A percentile compares a stretch with the other conserved stretches of the same genome.
Evolutionary conservation across 2,797 vertebrate genomes (phyloP).

Genomic region (Cottoperca gobio): DNA sequence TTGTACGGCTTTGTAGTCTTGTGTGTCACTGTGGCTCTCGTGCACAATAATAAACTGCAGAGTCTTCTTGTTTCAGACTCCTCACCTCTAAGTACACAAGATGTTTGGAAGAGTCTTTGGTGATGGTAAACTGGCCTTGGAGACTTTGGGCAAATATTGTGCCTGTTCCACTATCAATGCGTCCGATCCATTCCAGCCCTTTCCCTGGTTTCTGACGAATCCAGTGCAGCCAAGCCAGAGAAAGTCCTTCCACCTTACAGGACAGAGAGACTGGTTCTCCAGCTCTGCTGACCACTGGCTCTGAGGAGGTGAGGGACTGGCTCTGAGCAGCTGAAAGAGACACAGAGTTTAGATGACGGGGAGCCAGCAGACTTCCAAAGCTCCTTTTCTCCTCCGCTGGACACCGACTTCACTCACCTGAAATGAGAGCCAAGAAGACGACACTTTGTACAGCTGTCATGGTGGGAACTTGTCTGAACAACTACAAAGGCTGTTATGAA

Average conservation of each 20-base stretch:
- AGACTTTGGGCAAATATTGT: conserved; percentile 40
- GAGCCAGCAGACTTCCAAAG: background rate
- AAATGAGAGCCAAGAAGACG: conserved; percentile 32
- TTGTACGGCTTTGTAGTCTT: conserved; percentile 16
- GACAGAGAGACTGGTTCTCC: conserved; percentile 50
- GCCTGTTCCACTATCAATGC: background rate
- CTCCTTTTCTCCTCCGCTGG: background rate
- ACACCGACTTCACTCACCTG: conserved; percentile 21
- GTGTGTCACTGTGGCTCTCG: conserved; percentile 13
- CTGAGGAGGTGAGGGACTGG: conserved; percentile 56
- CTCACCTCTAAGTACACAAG: conserved; percentile 16
- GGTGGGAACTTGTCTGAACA: conserved; percentile 4
- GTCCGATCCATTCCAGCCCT: conserved; percentile 42
- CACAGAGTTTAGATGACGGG: conserved; percentile 13
- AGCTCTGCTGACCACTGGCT: conserved; percentile 45
- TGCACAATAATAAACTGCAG: conserved; percentile 32
- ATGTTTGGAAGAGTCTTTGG: conserved; percentile 35
- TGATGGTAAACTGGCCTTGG: conserved; percentile 36
- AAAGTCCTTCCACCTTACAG: conserved; percentile 51
- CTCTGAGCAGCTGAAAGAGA: conserved; percentile 40
- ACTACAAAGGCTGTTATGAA: background rate
- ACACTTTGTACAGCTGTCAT: conserved; percentile 20
- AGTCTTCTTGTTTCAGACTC: conserved; percentile 19
- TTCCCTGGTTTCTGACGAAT: conserved; percentile 54
- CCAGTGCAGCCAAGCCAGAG: conserved; percentile 52